phyloP scores from a whole-genome alignment of 2,113 vertebrate genomes.

The Nerophis lumbriciformis region DNA sequence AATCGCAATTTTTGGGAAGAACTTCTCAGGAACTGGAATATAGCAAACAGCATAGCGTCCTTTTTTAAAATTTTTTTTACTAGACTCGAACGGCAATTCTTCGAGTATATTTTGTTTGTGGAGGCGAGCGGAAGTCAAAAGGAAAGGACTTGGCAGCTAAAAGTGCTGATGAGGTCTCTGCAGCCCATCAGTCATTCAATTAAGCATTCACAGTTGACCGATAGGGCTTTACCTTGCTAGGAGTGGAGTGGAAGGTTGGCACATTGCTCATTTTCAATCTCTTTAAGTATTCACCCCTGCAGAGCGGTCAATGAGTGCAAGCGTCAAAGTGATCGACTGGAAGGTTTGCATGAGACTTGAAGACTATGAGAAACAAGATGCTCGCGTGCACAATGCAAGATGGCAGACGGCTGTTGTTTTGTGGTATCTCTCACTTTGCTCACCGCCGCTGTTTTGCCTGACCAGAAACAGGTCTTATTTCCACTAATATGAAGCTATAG shows the following conservation, averaged over 20 bases:
- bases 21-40: no score
- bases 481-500: no score
- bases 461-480: no score
- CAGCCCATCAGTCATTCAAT: conserved; percentile 35
- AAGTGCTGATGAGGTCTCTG: conserved; percentile 45
- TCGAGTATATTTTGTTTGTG: background rate
- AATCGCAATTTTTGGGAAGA: no score
- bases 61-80: no score
- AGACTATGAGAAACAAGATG: conserved; percentile 11
- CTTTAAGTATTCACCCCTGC: conserved; percentile 59
- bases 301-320: conserved; percentile 30
- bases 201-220: conserved; percentile 34
- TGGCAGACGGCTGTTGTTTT: conserved; percentile 13
- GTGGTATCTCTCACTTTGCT: background rate
- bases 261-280: conserved; percentile 65
- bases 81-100: background rate
- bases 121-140: conserved; percentile 4
- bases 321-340: conserved; percentile 42
- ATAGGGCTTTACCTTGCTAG: conserved; percentile 38
- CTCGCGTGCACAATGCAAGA: conserved; percentile 28
- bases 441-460: no score
- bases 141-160: conserved; percentile 17
- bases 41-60: no score
- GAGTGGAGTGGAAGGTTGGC: conserved; percentile 56
- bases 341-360: conserved; percentile 3